Evolutionary conservation across 2,888 invertebrate genomes (phyloP).

Genomic region (Cynaeus angustus): DNA sequence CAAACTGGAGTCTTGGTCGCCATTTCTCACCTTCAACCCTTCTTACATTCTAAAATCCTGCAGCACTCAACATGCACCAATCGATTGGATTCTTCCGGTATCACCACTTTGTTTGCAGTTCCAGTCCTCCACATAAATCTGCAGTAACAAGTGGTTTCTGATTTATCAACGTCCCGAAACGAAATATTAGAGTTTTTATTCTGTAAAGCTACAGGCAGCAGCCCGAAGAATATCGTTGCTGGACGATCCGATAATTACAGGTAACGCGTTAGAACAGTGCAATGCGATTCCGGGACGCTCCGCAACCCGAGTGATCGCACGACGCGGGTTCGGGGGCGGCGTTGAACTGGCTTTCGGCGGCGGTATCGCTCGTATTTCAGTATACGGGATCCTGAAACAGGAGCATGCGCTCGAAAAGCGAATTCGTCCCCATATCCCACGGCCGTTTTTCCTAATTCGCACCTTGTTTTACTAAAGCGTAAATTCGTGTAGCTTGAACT

Average conservation of each 20-base stretch:
- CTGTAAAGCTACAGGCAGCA: background rate
- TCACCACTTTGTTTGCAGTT: conserved; percentile 55
- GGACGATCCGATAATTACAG: background rate
- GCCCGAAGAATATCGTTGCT: background rate
- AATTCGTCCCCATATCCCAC: conserved; percentile 54
- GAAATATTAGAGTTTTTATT: conserved; percentile 50
- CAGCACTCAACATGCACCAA: conserved; percentile 32
- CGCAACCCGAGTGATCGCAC: background rate
- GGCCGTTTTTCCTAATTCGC: conserved; percentile 62
- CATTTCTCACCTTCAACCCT: conserved; percentile 28
- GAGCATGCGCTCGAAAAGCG: conserved; percentile 61
- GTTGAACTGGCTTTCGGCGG: conserved; percentile 62
- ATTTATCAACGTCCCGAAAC: conserved; percentile 54
- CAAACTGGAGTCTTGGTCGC: conserved; percentile 31
- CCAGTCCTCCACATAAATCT: conserved; percentile 58
- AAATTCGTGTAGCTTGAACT: conserved; percentile 52
- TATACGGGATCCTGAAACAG: conserved; percentile 57
- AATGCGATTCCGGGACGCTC: conserved; percentile 10
- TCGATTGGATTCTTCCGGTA: conserved; percentile 39
- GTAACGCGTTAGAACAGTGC: conserved; percentile 7
- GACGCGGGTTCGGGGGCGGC: conserved; percentile 42
- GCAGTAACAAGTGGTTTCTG: conserved; percentile 63
- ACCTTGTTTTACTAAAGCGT: conserved; percentile 60
- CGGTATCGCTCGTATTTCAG: conserved; percentile 63
- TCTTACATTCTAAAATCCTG: conserved; percentile 42